Percentiles rank a stretch among this genome's conserved stretches.
These are phyloP conservation scores for Pseudomyrmex gracilis DNA, from an alignment of 1,140 invertebrate genomes.

Conservation along the genomic window DNA sequence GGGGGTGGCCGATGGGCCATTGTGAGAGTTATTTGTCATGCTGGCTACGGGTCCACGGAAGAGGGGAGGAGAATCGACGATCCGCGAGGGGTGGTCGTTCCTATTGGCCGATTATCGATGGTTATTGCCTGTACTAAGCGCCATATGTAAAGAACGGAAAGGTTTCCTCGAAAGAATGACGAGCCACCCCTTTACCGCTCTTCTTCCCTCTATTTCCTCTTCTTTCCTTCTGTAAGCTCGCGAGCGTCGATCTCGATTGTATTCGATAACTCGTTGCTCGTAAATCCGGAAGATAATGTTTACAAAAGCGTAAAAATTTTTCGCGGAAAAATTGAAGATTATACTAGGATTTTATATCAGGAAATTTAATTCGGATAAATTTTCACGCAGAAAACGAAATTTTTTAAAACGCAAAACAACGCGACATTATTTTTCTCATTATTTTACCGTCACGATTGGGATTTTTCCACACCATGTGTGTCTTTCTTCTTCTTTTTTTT, in stretches of 20 bases:
- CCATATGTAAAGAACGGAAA: conserved; percentile 72
- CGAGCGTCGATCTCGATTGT: neutral
- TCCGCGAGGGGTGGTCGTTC: conserved; percentile 59
- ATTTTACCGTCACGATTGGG: neutral
- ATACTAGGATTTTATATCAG: neutral
- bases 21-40: conserved; percentile 85
- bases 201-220: neutral
- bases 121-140: conserved; percentile 77
- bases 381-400: neutral
- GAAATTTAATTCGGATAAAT: conserved; percentile 22
- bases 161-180: conserved; percentile 31
- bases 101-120: conserved; percentile 82
- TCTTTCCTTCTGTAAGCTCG: neutral
- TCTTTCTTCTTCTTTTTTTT: too few relatives aligned
- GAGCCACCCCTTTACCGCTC: conserved; percentile 9
- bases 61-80: conserved; percentile 67
- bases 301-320: neutral
- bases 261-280: neutral
- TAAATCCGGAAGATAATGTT: neutral
- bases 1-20: conserved; percentile 78
- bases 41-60: conserved; percentile 79
- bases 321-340: neutral
- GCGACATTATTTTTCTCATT: conserved; percentile 32
- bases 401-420: too few relatives aligned
- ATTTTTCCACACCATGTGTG: too few relatives aligned